Conservation (phyloP, 2,113 vertebrate genomes). For the Xiphorhynchus elegans region DNA sequence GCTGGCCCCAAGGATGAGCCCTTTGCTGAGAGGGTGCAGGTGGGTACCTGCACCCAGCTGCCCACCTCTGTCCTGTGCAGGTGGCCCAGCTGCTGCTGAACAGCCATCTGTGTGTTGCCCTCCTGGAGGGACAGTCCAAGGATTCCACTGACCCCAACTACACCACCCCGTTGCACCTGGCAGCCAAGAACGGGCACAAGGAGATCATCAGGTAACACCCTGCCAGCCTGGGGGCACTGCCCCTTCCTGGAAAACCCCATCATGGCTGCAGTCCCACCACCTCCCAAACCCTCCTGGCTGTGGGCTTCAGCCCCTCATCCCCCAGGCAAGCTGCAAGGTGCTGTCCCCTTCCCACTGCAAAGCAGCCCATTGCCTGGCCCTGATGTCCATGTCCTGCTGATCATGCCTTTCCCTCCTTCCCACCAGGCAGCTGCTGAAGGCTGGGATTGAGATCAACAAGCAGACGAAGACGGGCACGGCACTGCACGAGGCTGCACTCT, state of each 20-base stretch:
- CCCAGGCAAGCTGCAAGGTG: background rate
- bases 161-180: conserved; percentile 92
- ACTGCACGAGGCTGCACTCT: conserved; percentile 91
- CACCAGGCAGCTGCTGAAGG: conserved; percentile 88
- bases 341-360: background rate
- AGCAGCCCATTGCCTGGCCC: background rate
- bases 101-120: conserved; percentile 90
- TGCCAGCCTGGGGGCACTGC: background rate
- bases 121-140: conserved; percentile 92
- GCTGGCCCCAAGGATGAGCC: background rate
- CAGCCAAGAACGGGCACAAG: conserved; percentile 93
- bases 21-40: background rate
- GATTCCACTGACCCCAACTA: conserved; percentile 87
- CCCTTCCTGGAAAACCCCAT: background rate
- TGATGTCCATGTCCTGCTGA: accelerated
- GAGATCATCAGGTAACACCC: conserved; percentile 89
- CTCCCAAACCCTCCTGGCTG: background rate
- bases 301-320: accelerated
- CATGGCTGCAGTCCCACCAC: accelerated
- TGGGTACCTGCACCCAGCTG: accelerated
- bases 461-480: conserved; percentile 92
- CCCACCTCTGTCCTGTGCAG: conserved; percentile 58
- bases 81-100: conserved; percentile 92
- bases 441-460: conserved; percentile 94
- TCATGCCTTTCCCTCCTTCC: background rate